These are phyloP conservation scores for Mesembrinibis cayennensis DNA, from an alignment of 2,113 vertebrate species.

Conservation along the genomic window DNA sequence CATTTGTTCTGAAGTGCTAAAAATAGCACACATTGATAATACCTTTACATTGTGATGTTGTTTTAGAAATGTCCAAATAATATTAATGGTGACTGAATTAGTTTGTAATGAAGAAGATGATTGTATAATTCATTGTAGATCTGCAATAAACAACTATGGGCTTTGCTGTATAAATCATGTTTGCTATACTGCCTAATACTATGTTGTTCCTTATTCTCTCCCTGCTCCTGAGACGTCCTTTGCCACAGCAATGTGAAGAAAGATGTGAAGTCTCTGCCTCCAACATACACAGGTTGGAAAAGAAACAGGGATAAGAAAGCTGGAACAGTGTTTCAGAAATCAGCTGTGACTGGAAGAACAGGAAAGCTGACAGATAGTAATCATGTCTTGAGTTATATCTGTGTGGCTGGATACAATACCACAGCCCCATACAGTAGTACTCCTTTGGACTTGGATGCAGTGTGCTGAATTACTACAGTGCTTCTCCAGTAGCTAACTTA, in stretches of 20 bases:
- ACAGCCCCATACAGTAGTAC: neutral
- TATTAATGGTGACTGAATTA: neutral
- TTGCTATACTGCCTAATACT: neutral
- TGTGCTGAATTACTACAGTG: neutral
- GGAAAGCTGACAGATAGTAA: neutral
- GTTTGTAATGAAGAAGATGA: neutral
- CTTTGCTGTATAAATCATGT: neutral
- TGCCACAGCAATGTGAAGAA: neutral
- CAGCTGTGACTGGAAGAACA: neutral
- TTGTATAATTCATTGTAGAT: neutral
- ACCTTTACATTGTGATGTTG: neutral
- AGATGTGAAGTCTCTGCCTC: neutral
- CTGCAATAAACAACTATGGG: neutral
- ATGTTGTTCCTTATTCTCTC: neutral
- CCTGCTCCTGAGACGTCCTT: neutral
- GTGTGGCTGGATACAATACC: no score
- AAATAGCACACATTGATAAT: neutral
- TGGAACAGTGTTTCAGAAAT: neutral
- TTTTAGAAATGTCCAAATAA: neutral
- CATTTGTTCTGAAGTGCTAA: neutral
- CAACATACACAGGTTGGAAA: neutral
- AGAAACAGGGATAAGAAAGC: neutral
- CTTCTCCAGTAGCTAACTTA: neutral
- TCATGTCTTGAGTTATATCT: neutral
- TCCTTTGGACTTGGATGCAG: neutral